Evolutionary conservation across 2,888 invertebrate genomes (phyloP).

Genomic region (Scaptomyza reducta): DNA sequence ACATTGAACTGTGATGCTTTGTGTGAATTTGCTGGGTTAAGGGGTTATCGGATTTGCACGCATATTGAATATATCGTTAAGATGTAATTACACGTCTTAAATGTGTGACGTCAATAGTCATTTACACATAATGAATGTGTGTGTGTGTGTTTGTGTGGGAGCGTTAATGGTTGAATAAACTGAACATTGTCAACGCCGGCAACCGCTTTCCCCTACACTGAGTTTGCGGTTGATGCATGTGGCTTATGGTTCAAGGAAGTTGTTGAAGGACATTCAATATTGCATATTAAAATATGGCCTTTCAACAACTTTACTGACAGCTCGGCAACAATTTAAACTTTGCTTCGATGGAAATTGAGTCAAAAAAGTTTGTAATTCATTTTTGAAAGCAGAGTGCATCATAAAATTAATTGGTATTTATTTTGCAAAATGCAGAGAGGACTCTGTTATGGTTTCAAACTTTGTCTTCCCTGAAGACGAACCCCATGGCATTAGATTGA

Average conservation of each 20-base stretch:
- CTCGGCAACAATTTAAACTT: conserved; percentile 1
- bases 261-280: conserved; percentile 7
- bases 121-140: conserved; percentile 14
- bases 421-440: neutral
- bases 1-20: neutral
- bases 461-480: neutral
- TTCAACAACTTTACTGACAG: conserved; percentile 1
- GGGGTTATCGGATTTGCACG: neutral
- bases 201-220: neutral
- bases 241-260: neutral
- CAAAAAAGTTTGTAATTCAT: neutral
- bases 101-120: conserved; percentile 5
- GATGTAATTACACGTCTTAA: conserved; percentile 13
- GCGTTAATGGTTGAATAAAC: neutral
- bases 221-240: neutral
- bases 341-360: conserved; percentile 3
- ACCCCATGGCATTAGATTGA: neutral
- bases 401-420: neutral
- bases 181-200: neutral
- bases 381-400: neutral
- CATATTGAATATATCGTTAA: conserved; percentile 1
- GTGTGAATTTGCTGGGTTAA: neutral
- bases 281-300: conserved; percentile 20
- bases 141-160: neutral
- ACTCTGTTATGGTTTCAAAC: neutral